A percentile compares a stretch with the other conserved stretches of the same genome.
phyloP scores from a whole-genome alignment of 2,888 invertebrate species.

The Timandra comae region DNA sequence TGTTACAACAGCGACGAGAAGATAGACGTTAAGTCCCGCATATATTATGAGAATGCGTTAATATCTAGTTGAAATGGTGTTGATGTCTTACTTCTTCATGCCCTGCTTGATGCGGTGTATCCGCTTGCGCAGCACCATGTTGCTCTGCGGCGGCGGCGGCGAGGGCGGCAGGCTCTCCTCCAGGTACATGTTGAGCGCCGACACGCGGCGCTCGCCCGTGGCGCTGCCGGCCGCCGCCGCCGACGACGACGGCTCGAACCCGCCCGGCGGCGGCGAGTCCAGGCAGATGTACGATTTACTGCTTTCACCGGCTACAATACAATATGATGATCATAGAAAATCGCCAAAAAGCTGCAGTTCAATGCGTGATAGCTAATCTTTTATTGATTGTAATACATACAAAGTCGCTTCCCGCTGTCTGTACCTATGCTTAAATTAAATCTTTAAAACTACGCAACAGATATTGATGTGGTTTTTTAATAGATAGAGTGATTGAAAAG shows the following conservation, averaged over 20 bases:
- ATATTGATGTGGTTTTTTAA: too few relatives aligned
- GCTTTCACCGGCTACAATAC: constrained; percentile 69
- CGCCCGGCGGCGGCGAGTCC: constrained; percentile 77
- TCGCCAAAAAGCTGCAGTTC: background rate
- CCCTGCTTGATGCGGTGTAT: constrained; percentile 92
- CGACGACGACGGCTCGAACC: constrained; percentile 70
- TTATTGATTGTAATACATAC: too few relatives aligned
- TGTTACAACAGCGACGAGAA: too few relatives aligned
- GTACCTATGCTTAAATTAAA: too few relatives aligned
- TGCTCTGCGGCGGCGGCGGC: constrained; percentile 85
- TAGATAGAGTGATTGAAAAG: too few relatives aligned
- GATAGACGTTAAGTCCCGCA: too few relatives aligned
- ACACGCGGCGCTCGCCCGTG: constrained; percentile 65
- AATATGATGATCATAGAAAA: constrained; percentile 2
- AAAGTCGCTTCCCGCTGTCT: too few relatives aligned
- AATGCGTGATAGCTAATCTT: too few relatives aligned
- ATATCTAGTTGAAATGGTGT: too few relatives aligned
- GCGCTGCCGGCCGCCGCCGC: constrained; percentile 60
- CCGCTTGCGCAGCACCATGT: constrained; percentile 90
- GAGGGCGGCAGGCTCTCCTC: constrained; percentile 72
- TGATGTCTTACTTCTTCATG: constrained; percentile 87
- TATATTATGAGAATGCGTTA: too few relatives aligned
- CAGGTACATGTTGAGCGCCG: constrained; percentile 52
- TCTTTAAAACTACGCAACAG: too few relatives aligned
- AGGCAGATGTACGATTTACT: constrained; percentile 75